Percentiles rank a stretch among this genome's conserved stretches.
Conservation (phyloP, 2,113 vertebrate genomes). For the Cepphus grylle region DNA sequence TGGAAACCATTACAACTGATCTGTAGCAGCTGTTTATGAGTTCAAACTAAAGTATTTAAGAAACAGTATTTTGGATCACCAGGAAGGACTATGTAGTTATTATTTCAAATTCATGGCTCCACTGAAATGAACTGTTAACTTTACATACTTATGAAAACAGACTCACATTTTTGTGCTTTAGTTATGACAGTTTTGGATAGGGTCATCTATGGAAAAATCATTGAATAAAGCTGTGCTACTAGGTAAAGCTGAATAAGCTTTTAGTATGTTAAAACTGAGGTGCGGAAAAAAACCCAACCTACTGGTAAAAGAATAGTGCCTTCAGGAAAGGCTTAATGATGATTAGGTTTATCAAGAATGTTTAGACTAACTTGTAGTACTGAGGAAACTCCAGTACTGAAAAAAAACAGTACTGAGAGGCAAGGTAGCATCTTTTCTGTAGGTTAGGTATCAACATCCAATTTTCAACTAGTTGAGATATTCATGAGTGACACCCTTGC, state of each 20-base stretch:
- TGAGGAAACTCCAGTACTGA: not conserved
- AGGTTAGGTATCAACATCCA: not conserved
- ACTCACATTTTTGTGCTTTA: not conserved
- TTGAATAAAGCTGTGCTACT: not conserved
- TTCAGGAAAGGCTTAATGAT: not conserved
- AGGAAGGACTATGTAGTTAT: not conserved
- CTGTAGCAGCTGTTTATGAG: not conserved
- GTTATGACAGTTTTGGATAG: not conserved
- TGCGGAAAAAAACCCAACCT: not conserved
- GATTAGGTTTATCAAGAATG: not conserved
- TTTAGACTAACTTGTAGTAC: not conserved
- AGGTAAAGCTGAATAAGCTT: not conserved
- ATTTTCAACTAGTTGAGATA: not conserved
- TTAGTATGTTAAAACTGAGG: not conserved
- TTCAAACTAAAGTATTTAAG: not conserved
- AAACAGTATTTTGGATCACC: not conserved
- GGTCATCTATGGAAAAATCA: not conserved
- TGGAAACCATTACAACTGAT: not conserved
- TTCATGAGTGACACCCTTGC: not conserved
- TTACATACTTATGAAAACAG: not conserved
- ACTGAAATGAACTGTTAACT: not conserved
- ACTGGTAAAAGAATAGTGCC: not conserved
- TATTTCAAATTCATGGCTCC: not conserved
- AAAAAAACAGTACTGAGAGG: not conserved
- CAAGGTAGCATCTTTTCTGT: not conserved